These are phyloP conservation scores for Platorchestia sp. DNA, from an alignment of 1,140 invertebrate species.

Conservation along the genomic window DNA sequence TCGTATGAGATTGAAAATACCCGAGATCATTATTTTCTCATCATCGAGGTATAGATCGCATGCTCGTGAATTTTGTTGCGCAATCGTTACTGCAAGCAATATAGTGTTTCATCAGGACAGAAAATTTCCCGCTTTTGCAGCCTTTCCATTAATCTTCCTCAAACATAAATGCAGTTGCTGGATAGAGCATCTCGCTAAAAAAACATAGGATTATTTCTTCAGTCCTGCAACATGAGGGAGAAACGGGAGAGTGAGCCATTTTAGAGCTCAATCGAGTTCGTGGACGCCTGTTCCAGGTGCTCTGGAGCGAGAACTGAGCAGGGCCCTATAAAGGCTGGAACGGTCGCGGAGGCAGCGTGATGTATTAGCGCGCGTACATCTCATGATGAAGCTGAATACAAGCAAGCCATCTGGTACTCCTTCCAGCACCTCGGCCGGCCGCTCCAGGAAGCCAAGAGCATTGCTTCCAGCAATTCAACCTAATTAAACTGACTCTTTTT, in stretches of 20 bases:
- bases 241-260: background rate
- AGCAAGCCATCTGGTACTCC: conserved; percentile 29
- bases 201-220: background rate
- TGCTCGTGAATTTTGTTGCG: too few relatives aligned
- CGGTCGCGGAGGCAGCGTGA: background rate
- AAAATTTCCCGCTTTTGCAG: too few relatives aligned
- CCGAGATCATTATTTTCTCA: too few relatives aligned
- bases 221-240: background rate
- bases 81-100: too few relatives aligned
- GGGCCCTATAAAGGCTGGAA: background rate
- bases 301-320: background rate
- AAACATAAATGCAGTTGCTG: background rate
- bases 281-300: background rate
- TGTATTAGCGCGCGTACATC: conserved; percentile 14
- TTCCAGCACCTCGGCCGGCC: background rate
- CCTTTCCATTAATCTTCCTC: background rate
- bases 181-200: background rate
- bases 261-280: background rate
- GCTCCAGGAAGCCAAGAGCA: background rate
- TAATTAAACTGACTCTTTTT: conserved; percentile 55
- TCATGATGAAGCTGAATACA: conserved; percentile 7
- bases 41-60: too few relatives aligned
- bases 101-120: too few relatives aligned
- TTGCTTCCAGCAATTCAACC: conserved; percentile 51
- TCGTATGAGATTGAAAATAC: too few relatives aligned